Evolutionary conservation across 2,888 invertebrate genomes (phyloP), one percentile per base, ranked within the genome.

Genomic region (Macaria notata): DNA sequence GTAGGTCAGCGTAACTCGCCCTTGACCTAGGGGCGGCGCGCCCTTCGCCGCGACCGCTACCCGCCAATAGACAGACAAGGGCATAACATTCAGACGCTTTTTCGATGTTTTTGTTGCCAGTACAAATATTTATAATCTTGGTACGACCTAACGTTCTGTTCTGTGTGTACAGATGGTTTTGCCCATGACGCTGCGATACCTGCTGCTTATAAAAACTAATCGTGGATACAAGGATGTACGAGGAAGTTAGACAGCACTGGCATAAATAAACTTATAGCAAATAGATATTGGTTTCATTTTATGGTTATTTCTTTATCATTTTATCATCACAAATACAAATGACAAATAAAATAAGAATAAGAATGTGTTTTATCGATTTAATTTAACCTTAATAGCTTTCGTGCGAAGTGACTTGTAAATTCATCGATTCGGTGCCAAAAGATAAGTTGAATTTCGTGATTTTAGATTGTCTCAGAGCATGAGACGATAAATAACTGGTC

Each of bases 1-100:
- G 82, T 88, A 88, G 89, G 87, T 86, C 87, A 87, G 79, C 76
- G 74, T 81, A 81, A 75, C 79, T 68, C 75, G 82, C 83, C 90
- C 90, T 88, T 89, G 90, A 88, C 88, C 89, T 81, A 83, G 80
- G 79, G 69, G 80, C 75, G 72, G 56, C 66, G 73, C 76, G 84
- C 83, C 85, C 86, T 84, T 81, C 80, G 70, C 63, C 70, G 61
- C 75, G 80, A 74, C 79, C 78, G 72, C 71, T 63, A 62, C 65
- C 68, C 70, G 69, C 73, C 78, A 70, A 79, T 76, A 73, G 71
- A 75, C 75, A 78, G 79, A 78, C 83, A 79, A 81, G 83, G 83
- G 74, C 66, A 58, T 71, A 70, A 56, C 39, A 62, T 62, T 56
- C 53, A 62, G 61, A 63, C 59, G 41, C 9, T 42, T 50, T 61